Evolutionary conservation across 2,113 vertebrate genomes (phyloP).

Genomic region (Zosterops hypoxanthus): DNA sequence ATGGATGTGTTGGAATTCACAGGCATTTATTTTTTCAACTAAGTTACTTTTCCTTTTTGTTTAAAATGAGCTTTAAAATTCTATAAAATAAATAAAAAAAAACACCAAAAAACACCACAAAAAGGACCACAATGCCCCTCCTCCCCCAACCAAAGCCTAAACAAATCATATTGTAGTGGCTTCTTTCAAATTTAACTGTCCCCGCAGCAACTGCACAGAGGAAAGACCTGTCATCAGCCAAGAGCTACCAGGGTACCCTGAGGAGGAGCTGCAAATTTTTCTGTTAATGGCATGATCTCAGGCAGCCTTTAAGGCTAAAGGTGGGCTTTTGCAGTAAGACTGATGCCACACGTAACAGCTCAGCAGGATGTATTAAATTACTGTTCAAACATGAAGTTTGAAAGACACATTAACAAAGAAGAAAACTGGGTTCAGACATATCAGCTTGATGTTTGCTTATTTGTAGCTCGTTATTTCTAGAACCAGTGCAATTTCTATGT

Average conservation of each 20-base stretch:
- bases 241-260: not conserved
- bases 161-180: accelerated
- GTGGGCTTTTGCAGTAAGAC: not conserved
- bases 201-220: not conserved
- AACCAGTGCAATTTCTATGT: not conserved
- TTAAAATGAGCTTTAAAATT: not conserved
- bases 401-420: not conserved
- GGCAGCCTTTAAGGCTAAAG: not conserved
- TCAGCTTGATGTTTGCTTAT: not conserved
- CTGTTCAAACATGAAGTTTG: not conserved
- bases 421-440: not conserved
- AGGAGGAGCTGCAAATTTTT: not conserved
- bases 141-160: not conserved
- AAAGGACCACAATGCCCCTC: not conserved
- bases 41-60: not conserved
- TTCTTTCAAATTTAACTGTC: not conserved
- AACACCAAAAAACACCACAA: too few relatives aligned
- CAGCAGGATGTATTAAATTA: not conserved
- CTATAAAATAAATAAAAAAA: not conserved
- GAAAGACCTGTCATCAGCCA: not conserved
- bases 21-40: not conserved
- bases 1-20: not conserved
- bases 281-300: not conserved
- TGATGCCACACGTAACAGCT: accelerated
- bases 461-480: not conserved